phyloP scores from a whole-genome alignment of 2,888 invertebrate species.

The Rambutsinella grinnellia region DNA sequence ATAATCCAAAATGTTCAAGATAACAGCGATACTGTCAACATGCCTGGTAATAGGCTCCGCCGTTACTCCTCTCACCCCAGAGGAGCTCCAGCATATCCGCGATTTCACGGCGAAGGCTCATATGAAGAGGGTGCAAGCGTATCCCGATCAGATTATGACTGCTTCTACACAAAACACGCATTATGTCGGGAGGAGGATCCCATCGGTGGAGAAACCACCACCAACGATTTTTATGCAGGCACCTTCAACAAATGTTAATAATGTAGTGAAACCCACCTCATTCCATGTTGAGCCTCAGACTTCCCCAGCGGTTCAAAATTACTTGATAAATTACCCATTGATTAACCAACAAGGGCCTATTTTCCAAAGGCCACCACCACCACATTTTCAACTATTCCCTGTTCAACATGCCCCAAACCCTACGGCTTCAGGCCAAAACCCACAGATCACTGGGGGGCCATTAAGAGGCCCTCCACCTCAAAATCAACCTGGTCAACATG shows the following conservation, averaged over 20 bases:
- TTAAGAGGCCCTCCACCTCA: background rate
- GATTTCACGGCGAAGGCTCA: slow-evolving; percentile 52
- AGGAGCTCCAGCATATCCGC: slow-evolving; percentile 44
- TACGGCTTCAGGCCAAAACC: background rate
- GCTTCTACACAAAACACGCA: slow-evolving; percentile 25
- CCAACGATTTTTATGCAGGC: slow-evolving; percentile 52
- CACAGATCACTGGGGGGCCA: background rate
- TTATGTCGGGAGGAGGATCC: slow-evolving; percentile 41
- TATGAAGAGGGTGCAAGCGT: slow-evolving; percentile 41
- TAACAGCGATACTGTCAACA: background rate
- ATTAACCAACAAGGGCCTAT: background rate
- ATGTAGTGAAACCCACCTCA: slow-evolving; percentile 8
- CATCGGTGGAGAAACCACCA: background rate
- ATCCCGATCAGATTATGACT: slow-evolving; percentile 53
- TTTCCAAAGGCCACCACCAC: background rate
- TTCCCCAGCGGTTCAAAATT: slow-evolving; percentile 40
- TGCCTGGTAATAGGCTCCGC: slow-evolving; percentile 7
- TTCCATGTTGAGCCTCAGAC: slow-evolving; percentile 36
- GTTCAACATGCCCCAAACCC: background rate
- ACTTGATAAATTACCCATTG: slow-evolving; percentile 27
- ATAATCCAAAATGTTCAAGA: background rate
- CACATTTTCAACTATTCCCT: too few relatives aligned
- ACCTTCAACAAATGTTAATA: slow-evolving; percentile 2
- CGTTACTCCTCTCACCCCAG: slow-evolving; percentile 29
- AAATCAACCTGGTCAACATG: too few relatives aligned